phyloP scores from a whole-genome alignment of 2,797 vertebrate genomes.

The Falco biarmicus region DNA sequence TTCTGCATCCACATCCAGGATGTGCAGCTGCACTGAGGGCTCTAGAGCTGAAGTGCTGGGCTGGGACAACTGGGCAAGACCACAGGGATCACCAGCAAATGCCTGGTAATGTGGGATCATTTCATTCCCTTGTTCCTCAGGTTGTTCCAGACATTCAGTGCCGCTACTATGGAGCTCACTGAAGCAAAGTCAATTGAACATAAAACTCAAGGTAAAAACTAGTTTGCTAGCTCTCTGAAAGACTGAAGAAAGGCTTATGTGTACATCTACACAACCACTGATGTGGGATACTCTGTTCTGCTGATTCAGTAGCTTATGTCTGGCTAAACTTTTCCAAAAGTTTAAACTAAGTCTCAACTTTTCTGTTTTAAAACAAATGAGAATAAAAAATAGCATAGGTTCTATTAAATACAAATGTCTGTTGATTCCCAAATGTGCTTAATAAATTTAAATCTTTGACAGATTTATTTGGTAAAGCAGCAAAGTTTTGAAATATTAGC shows the following conservation, averaged over 20 bases:
- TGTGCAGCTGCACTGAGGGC: neutral
- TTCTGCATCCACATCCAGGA: neutral
- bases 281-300: neutral
- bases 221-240: neutral
- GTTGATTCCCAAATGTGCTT: neutral
- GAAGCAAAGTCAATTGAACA: neutral
- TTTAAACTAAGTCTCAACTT: neutral
- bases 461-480: neutral
- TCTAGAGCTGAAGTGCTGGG: neutral
- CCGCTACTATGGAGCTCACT: neutral
- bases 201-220: neutral
- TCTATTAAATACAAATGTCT: neutral
- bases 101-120: neutral
- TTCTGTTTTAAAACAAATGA: neutral
- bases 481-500: neutral
- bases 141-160: neutral
- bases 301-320: neutral
- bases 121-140: neutral
- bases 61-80: neutral
- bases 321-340: neutral
- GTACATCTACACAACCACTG: neutral
- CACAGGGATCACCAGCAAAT: neutral
- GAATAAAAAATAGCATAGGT: neutral
- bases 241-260: neutral
- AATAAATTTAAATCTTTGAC: neutral